These are phyloP conservation scores for Nesidiocoris tenuis DNA, from an alignment of 2,888 invertebrate genomes.

Conservation along the genomic window DNA sequence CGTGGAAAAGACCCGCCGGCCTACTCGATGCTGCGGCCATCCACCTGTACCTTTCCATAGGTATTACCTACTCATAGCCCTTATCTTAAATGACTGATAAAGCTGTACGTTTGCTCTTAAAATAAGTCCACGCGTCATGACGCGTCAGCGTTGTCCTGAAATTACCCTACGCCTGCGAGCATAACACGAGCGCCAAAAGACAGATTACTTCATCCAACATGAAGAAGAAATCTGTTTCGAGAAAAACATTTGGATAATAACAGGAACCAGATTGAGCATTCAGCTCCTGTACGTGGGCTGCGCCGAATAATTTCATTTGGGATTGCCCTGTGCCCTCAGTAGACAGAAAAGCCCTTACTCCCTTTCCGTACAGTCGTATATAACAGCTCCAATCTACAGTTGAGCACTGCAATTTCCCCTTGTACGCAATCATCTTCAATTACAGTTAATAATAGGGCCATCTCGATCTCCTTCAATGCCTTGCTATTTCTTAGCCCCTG, in stretches of 20 bases:
- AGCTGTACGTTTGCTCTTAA: too few species aligned
- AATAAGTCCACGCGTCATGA: too few species aligned
- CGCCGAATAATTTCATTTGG: constrained; percentile 22
- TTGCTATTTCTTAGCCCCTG: neutral
- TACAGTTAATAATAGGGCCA: constrained; percentile 45
- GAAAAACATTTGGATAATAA: constrained; percentile 2
- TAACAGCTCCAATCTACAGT: too few species aligned
- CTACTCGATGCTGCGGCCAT: too few species aligned
- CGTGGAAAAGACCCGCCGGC: too few species aligned
- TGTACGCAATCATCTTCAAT: constrained; percentile 48
- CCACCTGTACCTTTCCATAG: too few species aligned
- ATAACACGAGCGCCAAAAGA: constrained; percentile 10
- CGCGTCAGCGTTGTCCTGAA: too few species aligned
- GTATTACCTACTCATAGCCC: too few species aligned
- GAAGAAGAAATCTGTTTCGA: neutral
- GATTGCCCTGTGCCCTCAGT: constrained; percentile 14
- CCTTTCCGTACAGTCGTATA: constrained; percentile 8
- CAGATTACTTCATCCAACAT: neutral
- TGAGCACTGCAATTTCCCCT: constrained; percentile 45
- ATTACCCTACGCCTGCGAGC: too few species aligned
- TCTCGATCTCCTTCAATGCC: neutral
- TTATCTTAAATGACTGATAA: too few species aligned
- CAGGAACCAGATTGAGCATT: constrained; percentile 26
- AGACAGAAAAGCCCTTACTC: constrained; percentile 3
- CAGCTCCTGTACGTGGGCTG: constrained; percentile 30